These are phyloP conservation scores for Acrocephalus kingi DNA, from an alignment of 2,113 vertebrate species.

Conservation along the genomic window DNA sequence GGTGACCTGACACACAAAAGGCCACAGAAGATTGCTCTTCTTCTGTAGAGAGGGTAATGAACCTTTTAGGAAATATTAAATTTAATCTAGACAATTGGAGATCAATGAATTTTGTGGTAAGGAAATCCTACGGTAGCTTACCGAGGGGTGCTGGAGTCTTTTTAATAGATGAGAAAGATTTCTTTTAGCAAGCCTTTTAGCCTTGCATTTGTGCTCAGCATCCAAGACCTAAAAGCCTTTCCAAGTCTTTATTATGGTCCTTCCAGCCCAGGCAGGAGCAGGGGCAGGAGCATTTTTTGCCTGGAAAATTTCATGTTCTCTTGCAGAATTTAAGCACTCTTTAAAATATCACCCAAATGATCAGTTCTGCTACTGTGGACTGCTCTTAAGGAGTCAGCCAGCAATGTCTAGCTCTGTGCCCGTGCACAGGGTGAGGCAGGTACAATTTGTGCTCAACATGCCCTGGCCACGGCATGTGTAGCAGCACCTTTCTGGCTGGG, in stretches of 20 bases:
- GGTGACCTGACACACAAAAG: not conserved
- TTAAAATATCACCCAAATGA: not conserved
- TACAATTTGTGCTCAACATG: not conserved
- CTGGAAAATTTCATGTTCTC: not conserved
- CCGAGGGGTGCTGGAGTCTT: not conserved
- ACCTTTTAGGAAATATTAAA: not conserved
- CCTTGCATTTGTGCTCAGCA: not conserved
- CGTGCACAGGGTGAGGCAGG: accelerated
- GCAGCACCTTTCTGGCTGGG: not conserved
- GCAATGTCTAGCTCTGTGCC: not conserved
- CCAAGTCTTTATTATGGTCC: not conserved
- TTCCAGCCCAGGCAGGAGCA: not conserved
- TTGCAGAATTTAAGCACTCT: not conserved
- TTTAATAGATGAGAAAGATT: not conserved
- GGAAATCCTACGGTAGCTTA: not conserved
- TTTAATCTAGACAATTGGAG: not conserved
- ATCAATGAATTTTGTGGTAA: not conserved
- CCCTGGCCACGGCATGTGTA: accelerated
- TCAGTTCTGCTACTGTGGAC: not conserved
- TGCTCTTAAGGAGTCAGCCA: not conserved
- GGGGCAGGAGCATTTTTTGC: not conserved
- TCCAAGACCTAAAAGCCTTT: not conserved
- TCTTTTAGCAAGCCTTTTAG: not conserved
- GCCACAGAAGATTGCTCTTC: not conserved
- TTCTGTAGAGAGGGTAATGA: accelerated